A percentile compares a stretch with the other conserved stretches of the same genome.
Evolutionary conservation across 2,113 vertebrate species (phyloP).

Genomic region (Willisornis vidua): DNA sequence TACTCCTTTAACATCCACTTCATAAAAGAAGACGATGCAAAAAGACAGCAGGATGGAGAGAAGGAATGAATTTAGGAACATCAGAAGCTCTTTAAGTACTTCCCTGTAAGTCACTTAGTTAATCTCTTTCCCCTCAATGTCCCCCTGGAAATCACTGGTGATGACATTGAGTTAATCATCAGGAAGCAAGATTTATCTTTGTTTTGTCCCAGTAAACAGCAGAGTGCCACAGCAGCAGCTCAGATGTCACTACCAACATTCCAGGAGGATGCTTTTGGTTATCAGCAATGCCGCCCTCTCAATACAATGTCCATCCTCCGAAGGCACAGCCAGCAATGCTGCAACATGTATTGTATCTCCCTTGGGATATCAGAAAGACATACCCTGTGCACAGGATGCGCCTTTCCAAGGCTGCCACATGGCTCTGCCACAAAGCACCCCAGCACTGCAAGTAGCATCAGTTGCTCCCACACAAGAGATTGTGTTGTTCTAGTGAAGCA

Average conservation of each 20-base stretch:
- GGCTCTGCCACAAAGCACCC: not conserved
- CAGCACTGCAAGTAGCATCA: not conserved
- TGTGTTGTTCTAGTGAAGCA: fast-evolving
- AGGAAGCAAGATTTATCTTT: not conserved
- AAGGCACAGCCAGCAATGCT: fast-evolving
- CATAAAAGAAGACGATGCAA: not conserved
- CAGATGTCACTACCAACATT: not conserved
- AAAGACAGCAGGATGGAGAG: not conserved
- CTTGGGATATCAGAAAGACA: not conserved
- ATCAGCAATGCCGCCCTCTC: not conserved
- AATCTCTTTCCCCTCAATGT: not conserved
- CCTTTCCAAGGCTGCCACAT: not conserved
- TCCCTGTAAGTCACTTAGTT: not conserved
- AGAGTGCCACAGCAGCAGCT: not conserved
- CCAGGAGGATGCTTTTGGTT: not conserved
- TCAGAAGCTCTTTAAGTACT: constrained; percentile 11
- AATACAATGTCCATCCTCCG: not conserved
- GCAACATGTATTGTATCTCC: fast-evolving
- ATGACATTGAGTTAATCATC: not conserved
- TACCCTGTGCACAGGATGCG: fast-evolving
- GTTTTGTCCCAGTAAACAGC: not conserved
- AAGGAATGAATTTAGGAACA: constrained; percentile 4
- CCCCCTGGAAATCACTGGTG: not conserved
- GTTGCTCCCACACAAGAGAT: not conserved
- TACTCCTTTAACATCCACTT: not conserved